Percentiles rank a stretch among this genome's conserved stretches.
These are phyloP conservation scores for Erinaceus europaeus DNA, from an alignment of 2,113 vertebrate species.

Conservation along the genomic window DNA sequence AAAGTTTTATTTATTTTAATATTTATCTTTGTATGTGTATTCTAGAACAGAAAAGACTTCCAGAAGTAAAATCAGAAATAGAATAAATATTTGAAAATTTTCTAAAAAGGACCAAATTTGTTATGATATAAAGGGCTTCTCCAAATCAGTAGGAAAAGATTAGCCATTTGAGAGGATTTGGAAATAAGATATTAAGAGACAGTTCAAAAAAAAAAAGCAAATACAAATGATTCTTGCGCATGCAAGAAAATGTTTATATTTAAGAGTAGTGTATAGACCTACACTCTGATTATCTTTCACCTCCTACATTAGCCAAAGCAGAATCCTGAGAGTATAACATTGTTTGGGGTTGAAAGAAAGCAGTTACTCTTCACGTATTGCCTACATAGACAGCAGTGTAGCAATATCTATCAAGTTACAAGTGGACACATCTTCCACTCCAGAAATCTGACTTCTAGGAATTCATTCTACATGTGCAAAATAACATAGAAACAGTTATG, in stretches of 20 bases:
- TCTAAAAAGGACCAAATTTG: background rate
- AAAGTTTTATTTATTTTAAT: too few relatives aligned
- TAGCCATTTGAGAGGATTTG: background rate
- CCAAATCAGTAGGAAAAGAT: background rate
- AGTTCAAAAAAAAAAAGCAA: background rate
- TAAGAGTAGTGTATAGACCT: background rate
- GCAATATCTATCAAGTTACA: background rate
- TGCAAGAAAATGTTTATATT: background rate
- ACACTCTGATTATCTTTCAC: background rate
- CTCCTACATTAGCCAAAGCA: background rate
- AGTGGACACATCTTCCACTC: conserved; percentile 11
- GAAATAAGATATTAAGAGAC: background rate
- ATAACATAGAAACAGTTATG: background rate
- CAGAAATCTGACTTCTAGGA: conserved; percentile 25
- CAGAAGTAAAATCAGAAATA: too few relatives aligned
- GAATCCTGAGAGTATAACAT: background rate
- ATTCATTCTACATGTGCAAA: conserved; percentile 15
- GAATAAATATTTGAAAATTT: background rate
- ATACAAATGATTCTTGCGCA: conserved; percentile 11
- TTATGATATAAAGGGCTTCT: background rate
- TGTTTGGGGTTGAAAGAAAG: background rate
- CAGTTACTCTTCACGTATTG: background rate
- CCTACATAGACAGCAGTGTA: background rate
- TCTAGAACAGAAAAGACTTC: too few relatives aligned
- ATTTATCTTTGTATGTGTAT: too few relatives aligned